Evolutionary conservation across 2,113 vertebrate genomes (phyloP), one percentile per base, ranked within the genome.

Genomic region (Capreolus pygargus): DNA sequence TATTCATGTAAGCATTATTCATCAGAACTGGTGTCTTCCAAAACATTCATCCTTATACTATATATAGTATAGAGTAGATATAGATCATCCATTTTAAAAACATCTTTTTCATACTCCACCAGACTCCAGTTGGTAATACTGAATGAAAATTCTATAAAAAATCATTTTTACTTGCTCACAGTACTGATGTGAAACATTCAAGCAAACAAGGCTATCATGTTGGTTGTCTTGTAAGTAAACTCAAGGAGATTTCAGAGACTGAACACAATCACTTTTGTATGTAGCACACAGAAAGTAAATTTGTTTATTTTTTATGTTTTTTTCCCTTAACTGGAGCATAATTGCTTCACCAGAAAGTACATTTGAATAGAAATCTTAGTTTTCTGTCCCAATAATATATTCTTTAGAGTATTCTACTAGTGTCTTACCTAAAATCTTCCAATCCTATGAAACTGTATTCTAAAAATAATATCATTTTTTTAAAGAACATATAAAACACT

Each of bases 81-180:
- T 58, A 97, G 10, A 79, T 60, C 57, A 95, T 30, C 12, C 67
- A 78, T 52, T 82, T 78, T 95, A 60, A 33, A 87, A 70, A 86
- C 55, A 91, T 61, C 16, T 84, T 92, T 93, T 54, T 89, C 16
- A 67, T 85, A 67, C 11, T 67, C 36, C 91, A 21, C 21, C 10
- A 94, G 6, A 79, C 7, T 36, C 25, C 64, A 36, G 15, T 70
- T 88, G 11, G 19, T 93, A 92, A 94, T 88, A 79, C 27, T 82
- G 45, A 89, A 85, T 96, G 50, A 95, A 94, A 93, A 45, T 11
- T 92, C 39, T 33, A 25, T 36, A 74, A 39, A 97, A 98, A 93
- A 95, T 87, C 55, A 96, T 36, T 95, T 95, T 95, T 78, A 61
- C 45, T 87, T 93, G 39, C 45, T 87, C 89, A 45, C 7, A 52